Evolutionary conservation across 2,888 invertebrate genomes (phyloP).

Genomic region (Phyllotreta cruciferae): DNA sequence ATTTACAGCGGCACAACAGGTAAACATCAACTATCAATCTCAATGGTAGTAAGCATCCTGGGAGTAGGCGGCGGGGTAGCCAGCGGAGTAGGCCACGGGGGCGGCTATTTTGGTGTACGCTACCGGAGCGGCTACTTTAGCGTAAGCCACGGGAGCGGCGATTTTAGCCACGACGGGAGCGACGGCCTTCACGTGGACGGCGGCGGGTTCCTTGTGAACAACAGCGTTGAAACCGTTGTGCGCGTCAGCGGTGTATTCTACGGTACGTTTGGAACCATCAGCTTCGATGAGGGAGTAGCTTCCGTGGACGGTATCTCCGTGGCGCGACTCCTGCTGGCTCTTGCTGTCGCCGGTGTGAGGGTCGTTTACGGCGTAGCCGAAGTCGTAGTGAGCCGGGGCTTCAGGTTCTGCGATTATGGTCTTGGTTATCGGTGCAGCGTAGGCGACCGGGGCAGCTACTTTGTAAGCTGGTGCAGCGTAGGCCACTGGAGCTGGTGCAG

Average conservation of each 20-base stretch:
- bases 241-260: slow-evolving; percentile 64
- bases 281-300: slow-evolving; percentile 63
- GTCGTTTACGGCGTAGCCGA: slow-evolving; percentile 48
- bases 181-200: slow-evolving; percentile 44
- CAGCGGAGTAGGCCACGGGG: slow-evolving; percentile 16
- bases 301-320: slow-evolving; percentile 63
- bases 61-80: slow-evolving; percentile 1
- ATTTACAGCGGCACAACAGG: slow-evolving; percentile 21
- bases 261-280: slow-evolving; percentile 63
- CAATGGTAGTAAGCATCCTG: slow-evolving; percentile 27
- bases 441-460: slow-evolving; percentile 54
- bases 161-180: slow-evolving; percentile 35
- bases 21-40: background rate
- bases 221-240: slow-evolving; percentile 64
- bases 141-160: slow-evolving; percentile 33
- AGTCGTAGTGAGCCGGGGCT: slow-evolving; percentile 50
- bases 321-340: slow-evolving; percentile 62
- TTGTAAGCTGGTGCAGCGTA: slow-evolving; percentile 58
- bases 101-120: slow-evolving; percentile 27
- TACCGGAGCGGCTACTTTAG: slow-evolving; percentile 26
- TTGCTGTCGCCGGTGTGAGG: slow-evolving; percentile 63
- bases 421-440: slow-evolving; percentile 44
- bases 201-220: slow-evolving; percentile 61
- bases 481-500: slow-evolving; percentile 48
- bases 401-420: slow-evolving; percentile 44